These are phyloP conservation scores for Thryonomys swinderianus DNA, from an alignment of 2,113 vertebrate species.

Conservation along the genomic window DNA sequence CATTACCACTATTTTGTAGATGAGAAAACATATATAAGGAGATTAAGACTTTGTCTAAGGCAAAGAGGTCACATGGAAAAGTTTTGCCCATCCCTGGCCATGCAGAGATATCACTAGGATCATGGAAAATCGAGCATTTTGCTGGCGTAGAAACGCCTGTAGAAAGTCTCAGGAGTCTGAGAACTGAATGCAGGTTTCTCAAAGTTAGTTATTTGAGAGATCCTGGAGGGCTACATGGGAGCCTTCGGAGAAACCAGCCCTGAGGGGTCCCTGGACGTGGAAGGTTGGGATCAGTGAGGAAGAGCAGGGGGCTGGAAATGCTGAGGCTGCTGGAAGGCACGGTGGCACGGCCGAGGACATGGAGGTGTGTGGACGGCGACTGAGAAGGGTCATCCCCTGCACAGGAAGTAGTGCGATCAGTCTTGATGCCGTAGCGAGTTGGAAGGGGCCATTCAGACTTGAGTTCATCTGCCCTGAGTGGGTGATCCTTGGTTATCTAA, in stretches of 20 bases:
- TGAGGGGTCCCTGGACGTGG: background rate
- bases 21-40: background rate
- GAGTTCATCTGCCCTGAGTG: background rate
- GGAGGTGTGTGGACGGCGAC: accelerated
- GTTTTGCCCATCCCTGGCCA: background rate
- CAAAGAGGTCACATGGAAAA: background rate
- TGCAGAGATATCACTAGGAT: background rate
- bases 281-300: background rate
- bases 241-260: background rate
- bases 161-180: background rate
- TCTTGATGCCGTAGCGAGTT: background rate
- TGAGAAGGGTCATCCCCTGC: background rate
- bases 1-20: background rate
- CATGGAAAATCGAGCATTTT: background rate
- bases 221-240: background rate
- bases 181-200: background rate
- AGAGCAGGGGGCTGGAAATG: background rate
- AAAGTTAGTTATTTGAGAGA: background rate
- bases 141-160: background rate
- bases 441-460: background rate
- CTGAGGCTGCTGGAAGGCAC: accelerated
- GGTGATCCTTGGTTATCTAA: too few species aligned
- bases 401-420: accelerated
- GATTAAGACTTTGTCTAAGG: background rate
- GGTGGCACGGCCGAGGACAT: accelerated